phyloP scores from a whole-genome alignment of 2,113 vertebrate genomes.

The Motacilla tschutschensis region DNA sequence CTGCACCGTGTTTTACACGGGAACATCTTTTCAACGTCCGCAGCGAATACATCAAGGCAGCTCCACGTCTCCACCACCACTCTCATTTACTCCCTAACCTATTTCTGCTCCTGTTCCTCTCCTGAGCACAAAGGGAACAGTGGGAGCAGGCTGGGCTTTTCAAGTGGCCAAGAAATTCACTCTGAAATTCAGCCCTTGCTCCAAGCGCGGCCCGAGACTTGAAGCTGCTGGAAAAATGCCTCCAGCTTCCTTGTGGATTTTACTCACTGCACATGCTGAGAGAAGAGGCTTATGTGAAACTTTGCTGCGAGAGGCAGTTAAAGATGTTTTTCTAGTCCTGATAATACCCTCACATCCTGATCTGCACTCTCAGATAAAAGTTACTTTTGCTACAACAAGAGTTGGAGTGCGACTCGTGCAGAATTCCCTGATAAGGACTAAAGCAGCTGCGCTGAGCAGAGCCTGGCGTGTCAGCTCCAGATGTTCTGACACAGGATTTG shows the following conservation, averaged over 20 bases:
- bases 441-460: not conserved
- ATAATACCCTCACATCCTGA: not conserved
- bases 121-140: not conserved
- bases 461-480: not conserved
- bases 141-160: not conserved
- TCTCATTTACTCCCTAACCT: not conserved
- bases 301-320: not conserved
- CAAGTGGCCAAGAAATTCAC: not conserved
- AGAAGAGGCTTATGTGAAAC: not conserved
- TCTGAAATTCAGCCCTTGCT: not conserved
- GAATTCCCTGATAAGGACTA: not conserved
- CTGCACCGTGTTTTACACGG: not conserved
- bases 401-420: fast-evolving
- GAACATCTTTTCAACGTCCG: not conserved
- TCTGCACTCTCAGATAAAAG: not conserved
- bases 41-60: not conserved
- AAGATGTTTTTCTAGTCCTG: not conserved
- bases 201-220: not conserved
- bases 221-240: not conserved
- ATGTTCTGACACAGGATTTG: not conserved
- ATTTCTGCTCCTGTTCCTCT: not conserved
- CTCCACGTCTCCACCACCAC: not conserved
- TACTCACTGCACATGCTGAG: not conserved
- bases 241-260: not conserved
- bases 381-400: not conserved